phyloP scores from a whole-genome alignment of 2,888 invertebrate species.

The Gasteruption jaculator region DNA sequence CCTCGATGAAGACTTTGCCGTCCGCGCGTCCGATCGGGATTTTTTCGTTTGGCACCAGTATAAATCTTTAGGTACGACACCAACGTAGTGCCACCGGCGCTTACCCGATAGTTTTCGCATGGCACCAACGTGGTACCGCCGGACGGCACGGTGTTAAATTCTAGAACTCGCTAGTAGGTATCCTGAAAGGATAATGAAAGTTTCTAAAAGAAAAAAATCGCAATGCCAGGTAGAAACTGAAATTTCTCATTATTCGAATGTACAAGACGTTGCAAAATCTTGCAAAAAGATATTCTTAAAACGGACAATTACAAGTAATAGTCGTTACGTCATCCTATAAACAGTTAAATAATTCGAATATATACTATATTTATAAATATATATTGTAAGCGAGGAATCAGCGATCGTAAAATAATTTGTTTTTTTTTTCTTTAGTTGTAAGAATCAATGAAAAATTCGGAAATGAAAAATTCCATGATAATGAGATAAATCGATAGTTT shows the following conservation, averaged over 20 bases:
- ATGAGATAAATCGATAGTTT: conserved; percentile 35
- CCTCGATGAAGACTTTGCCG: too few species aligned
- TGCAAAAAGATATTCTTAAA: conserved; percentile 18
- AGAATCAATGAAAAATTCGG: conserved; percentile 28
- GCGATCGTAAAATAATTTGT: conserved; percentile 19
- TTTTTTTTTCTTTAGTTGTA: too few species aligned
- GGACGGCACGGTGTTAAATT: too few species aligned
- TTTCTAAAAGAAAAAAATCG: conserved; percentile 15
- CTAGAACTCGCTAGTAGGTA: neutral
- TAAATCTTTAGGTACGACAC: too few species aligned
- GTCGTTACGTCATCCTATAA: conserved; percentile 32
- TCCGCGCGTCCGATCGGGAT: too few species aligned
- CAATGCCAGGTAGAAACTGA: conserved; percentile 10
- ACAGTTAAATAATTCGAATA: conserved; percentile 30
- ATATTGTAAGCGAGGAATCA: conserved; percentile 23
- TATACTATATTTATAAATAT: conserved; percentile 28
- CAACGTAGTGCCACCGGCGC: too few species aligned
- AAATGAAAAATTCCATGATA: too few species aligned
- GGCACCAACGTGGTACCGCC: too few species aligned
- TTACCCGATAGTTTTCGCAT: too few species aligned
- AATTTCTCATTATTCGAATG: conserved; percentile 22
- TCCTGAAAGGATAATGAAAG: conserved; percentile 14
- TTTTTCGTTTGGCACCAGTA: too few species aligned
- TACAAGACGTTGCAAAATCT: conserved; percentile 20
- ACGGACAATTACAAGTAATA: conserved; percentile 20